Percentiles rank a stretch among this genome's conserved stretches.
phyloP scores from a whole-genome alignment of 2,888 invertebrate species.

The Siphonodentalium dalli region DNA sequence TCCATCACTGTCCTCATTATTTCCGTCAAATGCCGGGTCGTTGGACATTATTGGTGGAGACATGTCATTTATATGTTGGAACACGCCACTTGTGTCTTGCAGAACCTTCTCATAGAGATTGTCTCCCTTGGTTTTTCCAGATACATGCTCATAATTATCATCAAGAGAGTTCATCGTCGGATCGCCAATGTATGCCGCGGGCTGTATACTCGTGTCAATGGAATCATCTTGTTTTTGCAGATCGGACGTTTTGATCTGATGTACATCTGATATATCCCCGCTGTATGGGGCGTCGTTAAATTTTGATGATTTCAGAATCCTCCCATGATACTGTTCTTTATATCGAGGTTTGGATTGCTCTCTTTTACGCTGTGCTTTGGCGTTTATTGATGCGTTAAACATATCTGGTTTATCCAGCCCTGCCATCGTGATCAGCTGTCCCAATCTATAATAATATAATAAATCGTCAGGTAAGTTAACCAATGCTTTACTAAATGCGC shows the following conservation, averaged over 20 bases:
- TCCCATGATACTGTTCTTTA: no score
- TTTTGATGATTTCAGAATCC: no score
- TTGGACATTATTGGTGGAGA: no score
- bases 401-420: constrained; percentile 57
- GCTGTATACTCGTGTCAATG: no score
- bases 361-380: no score
- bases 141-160: constrained; percentile 29
- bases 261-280: no score
- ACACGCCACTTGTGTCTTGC: constrained; percentile 41
- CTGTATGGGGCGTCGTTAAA: no score
- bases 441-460: constrained; percentile 45
- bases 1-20: neutral
- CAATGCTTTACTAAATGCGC: no score
- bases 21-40: no score
- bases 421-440: constrained; percentile 59
- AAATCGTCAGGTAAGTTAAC: neutral
- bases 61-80: constrained; percentile 31
- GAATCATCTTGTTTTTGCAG: no score
- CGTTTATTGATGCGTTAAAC: no score
- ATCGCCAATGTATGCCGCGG: constrained; percentile 20
- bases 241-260: constrained; percentile 8
- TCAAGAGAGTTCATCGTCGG: constrained; percentile 34
- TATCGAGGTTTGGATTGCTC: no score
- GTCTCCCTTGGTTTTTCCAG: constrained; percentile 34
- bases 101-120: constrained; percentile 45